These are phyloP conservation scores for Pharmacophagus antenor DNA, from an alignment of 2,888 invertebrate genomes.

Conservation along the genomic window DNA sequence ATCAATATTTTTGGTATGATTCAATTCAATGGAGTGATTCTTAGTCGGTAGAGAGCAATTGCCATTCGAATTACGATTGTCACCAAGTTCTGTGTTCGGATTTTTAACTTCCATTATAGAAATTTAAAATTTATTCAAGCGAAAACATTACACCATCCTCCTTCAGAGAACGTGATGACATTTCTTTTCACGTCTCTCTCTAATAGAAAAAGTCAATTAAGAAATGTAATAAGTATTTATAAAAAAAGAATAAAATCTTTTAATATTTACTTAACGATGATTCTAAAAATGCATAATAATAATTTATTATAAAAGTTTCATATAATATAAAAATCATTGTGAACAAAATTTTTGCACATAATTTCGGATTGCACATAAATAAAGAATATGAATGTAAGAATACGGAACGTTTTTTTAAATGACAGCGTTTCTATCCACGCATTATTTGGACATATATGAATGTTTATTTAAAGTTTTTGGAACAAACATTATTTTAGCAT, in stretches of 20 bases:
- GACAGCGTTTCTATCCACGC: too few species aligned
- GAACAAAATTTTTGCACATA: too few species aligned
- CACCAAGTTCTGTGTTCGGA: slow-evolving; percentile 52
- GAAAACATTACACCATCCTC: slow-evolving; percentile 73
- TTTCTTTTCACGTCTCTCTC: slow-evolving; percentile 37
- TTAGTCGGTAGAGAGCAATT: slow-evolving; percentile 55
- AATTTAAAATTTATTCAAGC: slow-evolving; percentile 55
- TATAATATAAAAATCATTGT: background rate
- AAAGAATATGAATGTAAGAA: too few species aligned
- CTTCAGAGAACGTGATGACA: slow-evolving; percentile 51
- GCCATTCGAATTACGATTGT: slow-evolving; percentile 61
- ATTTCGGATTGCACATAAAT: too few species aligned
- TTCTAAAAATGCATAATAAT: background rate
- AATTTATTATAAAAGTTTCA: background rate
- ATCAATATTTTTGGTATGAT: slow-evolving; percentile 74
- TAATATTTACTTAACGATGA: background rate
- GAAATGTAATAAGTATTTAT: slow-evolving; percentile 36
- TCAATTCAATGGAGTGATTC: slow-evolving; percentile 54
- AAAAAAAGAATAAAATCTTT: slow-evolving; percentile 8
- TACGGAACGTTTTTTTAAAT: too few species aligned
- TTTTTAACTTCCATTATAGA: slow-evolving; percentile 66
- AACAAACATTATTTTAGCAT: background rate
- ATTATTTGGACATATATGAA: too few species aligned
- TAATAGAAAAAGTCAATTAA: slow-evolving; percentile 30
- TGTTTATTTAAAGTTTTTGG: background rate